Percentiles rank a stretch among this genome's conserved stretches.
phyloP scores from a whole-genome alignment of 1,140 invertebrate genomes.

The Pseudomyrmex flavicornis region DNA sequence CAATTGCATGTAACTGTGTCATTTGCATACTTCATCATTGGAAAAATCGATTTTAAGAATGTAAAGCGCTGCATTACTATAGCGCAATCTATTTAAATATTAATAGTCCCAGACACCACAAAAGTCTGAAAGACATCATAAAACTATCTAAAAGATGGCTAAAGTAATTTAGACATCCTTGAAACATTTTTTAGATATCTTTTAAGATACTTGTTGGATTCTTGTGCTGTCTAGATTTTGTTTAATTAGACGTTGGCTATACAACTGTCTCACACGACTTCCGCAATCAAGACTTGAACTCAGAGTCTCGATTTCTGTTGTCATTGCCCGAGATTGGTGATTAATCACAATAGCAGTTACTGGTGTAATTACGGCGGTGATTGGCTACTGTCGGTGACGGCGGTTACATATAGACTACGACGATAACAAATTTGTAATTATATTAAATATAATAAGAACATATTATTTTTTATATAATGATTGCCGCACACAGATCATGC shows the following conservation, averaged over 20 bases:
- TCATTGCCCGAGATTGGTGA: slow-evolving; percentile 50
- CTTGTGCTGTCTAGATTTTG: no score
- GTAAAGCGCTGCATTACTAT: not conserved
- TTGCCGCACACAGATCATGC: slow-evolving; percentile 82
- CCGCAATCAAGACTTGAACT: not conserved
- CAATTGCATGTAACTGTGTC: not conserved
- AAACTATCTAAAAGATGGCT: no score
- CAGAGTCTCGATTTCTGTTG: slow-evolving; percentile 25
- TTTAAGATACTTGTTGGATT: no score
- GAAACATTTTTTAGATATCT: no score
- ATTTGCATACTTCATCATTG: no score
- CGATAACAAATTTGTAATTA: slow-evolving; percentile 69
- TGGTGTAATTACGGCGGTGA: slow-evolving; percentile 50
- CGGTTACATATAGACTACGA: slow-evolving; percentile 59
- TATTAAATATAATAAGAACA: slow-evolving; percentile 70
- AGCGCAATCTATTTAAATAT: not conserved
- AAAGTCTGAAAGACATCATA: no score
- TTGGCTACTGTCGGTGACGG: slow-evolving; percentile 52
- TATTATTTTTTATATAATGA: slow-evolving; percentile 56
- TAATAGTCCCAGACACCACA: not conserved
- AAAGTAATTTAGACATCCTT: no score
- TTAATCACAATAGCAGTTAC: slow-evolving; percentile 57
- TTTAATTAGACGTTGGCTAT: not conserved
- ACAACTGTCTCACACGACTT: not conserved
- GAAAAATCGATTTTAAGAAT: no score